Conservation (phyloP, 2,113 vertebrate genomes). For the Pelmatolapia mariae region DNA sequence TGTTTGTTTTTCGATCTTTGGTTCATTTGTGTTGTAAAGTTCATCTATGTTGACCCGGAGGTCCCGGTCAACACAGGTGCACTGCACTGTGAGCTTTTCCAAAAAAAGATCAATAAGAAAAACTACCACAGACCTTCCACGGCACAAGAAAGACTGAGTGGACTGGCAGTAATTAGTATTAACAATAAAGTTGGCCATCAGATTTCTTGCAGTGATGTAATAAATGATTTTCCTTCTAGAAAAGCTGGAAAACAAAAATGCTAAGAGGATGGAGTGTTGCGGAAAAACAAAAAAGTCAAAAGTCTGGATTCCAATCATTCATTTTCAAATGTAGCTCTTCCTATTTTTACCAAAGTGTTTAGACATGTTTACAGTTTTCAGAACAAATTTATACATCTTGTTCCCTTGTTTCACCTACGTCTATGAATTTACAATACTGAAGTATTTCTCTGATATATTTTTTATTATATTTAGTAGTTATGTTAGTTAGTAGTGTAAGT, state of each 20-base stretch:
- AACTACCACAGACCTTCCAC: neutral
- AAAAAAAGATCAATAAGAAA: neutral
- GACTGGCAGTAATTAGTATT: neutral
- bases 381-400: neutral
- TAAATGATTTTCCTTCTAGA: neutral
- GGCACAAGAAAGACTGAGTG: neutral
- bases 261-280: rapidly evolving
- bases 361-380: neutral
- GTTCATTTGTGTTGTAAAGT: neutral
- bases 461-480: neutral
- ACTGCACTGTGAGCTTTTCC: neutral
- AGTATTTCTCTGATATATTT: neutral
- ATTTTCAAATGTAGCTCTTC: neutral
- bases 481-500: too few relatives aligned
- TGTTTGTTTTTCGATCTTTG: neutral
- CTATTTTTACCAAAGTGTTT: neutral
- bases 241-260: neutral
- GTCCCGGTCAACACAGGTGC: neutral
- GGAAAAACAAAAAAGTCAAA: neutral
- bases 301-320: neutral
- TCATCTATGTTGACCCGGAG: neutral
- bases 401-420: neutral
- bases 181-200: neutral
- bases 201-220: neutral
- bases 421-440: neutral